A percentile compares a stretch with the other conserved stretches of the same genome.
Conservation (phyloP, 2,888 invertebrate species). For the Polymixis flavicincta region DNA sequence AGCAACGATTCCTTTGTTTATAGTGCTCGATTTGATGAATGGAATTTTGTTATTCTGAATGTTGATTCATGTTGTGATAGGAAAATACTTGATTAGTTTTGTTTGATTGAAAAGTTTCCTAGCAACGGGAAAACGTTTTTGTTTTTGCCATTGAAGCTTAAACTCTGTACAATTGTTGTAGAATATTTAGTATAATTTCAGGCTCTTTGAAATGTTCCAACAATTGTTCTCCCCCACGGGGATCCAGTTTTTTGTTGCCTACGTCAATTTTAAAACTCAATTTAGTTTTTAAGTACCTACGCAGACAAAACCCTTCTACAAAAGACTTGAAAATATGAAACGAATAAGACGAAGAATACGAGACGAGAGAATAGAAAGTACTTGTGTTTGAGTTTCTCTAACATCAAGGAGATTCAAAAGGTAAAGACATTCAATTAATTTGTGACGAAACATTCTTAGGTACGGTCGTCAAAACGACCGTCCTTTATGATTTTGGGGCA, state of each 20-base stretch:
- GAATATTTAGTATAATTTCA: conserved; percentile 5
- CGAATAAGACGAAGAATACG: conserved; percentile 42
- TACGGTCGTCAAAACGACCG: conserved; percentile 63
- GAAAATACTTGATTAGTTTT: conserved; percentile 41
- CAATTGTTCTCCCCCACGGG: conserved; percentile 22
- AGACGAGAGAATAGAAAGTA: conserved; percentile 51
- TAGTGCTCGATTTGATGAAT: conserved; percentile 41
- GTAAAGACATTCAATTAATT: conserved; percentile 74
- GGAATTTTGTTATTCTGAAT: conserved; percentile 38
- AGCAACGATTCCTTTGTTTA: conserved; percentile 32
- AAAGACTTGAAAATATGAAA: conserved; percentile 58
- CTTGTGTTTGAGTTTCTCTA: conserved; percentile 63
- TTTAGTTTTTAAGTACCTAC: conserved; percentile 42
- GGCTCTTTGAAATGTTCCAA: conserved; percentile 30
- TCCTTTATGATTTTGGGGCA: conserved; percentile 63
- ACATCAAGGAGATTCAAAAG: conserved; percentile 67
- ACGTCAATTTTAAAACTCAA: conserved; percentile 46
- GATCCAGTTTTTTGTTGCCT: conserved; percentile 15
- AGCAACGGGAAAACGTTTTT: conserved; percentile 7
- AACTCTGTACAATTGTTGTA: background rate
- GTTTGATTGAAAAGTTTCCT: conserved; percentile 28
- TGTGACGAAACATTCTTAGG: conserved; percentile 69
- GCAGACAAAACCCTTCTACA: conserved; percentile 47
- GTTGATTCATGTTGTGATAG: conserved; percentile 42
- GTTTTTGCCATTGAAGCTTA: background rate